These are phyloP conservation scores for Botia kubotai DNA, from an alignment of 2,797 vertebrate species.

Conservation along the genomic window DNA sequence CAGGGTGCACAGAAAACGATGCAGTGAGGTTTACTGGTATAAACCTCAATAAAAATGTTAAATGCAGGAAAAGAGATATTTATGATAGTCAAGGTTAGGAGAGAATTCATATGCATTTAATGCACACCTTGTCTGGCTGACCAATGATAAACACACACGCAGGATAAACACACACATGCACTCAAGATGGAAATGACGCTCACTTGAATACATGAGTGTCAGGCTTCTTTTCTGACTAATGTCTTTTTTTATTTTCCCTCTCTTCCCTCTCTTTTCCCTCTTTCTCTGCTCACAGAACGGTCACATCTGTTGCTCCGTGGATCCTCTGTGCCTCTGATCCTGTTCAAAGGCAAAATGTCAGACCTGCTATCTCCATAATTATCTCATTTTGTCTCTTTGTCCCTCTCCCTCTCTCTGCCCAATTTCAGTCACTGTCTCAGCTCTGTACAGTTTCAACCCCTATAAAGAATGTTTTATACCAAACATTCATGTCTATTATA, in stretches of 20 bases:
- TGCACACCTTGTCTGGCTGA: slow-evolving; percentile 17
- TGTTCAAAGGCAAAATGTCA: slow-evolving; percentile 54
- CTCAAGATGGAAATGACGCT: neutral
- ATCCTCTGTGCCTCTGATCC: slow-evolving; percentile 90
- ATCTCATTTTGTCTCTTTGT: neutral
- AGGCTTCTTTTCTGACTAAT: slow-evolving; percentile 31
- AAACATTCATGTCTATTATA: slow-evolving; percentile 72
- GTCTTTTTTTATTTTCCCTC: slow-evolving; percentile 26
- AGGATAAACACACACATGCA: neutral
- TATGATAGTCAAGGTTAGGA: slow-evolving; percentile 21
- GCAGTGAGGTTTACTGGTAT: neutral
- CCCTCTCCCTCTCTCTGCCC: too few species aligned
- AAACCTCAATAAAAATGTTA: neutral
- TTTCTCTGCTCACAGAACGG: slow-evolving; percentile 77
- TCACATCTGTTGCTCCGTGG: slow-evolving; percentile 89
- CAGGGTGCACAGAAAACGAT: neutral
- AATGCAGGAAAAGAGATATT: slow-evolving; percentile 18
- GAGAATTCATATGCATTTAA: slow-evolving; percentile 38
- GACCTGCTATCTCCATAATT: slow-evolving; percentile 26
- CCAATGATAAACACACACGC: slow-evolving; percentile 27
- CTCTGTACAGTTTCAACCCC: slow-evolving; percentile 45
- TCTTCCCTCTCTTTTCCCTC: neutral
- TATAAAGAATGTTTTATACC: slow-evolving; percentile 68
- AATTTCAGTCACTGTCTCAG: neutral
- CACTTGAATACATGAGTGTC: neutral